A percentile compares a stretch with the other conserved stretches of the same genome.
These are phyloP conservation scores for Dolichoris vasculosae DNA, from an alignment of 1,140 invertebrate genomes.

Conservation along the genomic window DNA sequence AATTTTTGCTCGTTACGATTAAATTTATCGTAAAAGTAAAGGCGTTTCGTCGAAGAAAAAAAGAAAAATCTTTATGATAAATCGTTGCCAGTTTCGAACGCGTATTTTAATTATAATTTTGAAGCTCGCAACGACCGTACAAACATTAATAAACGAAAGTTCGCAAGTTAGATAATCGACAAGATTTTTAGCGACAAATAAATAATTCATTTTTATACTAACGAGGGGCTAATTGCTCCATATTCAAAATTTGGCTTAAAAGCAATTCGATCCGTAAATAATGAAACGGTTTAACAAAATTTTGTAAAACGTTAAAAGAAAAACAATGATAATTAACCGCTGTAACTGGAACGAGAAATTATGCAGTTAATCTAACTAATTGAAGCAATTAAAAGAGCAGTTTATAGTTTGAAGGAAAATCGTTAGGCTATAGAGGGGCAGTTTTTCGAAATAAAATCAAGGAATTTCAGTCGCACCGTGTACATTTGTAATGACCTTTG, in stretches of 20 bases:
- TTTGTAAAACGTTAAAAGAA: background rate
- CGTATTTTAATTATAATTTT: background rate
- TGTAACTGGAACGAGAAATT: background rate
- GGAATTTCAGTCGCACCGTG: background rate
- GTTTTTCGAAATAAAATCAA: background rate
- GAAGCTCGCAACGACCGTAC: background rate
- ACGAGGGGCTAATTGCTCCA: background rate
- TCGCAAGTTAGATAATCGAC: background rate
- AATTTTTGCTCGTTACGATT: conserved; percentile 28
- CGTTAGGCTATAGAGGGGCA: background rate
- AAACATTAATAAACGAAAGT: background rate
- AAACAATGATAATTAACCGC: conserved; percentile 6
- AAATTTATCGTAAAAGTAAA: conserved; percentile 22
- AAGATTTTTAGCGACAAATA: background rate
- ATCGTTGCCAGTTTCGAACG: background rate
- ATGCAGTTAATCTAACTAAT: background rate
- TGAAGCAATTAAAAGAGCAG: background rate
- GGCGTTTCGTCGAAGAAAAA: background rate
- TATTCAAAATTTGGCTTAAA: background rate
- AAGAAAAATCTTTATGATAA: conserved; percentile 12
- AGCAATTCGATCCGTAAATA: background rate
- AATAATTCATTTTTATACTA: background rate
- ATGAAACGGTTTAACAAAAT: background rate
- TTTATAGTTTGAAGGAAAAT: background rate
- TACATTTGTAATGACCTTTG: conserved; percentile 3